A percentile compares a stretch with the other conserved stretches of the same genome.
Conservation (phyloP, 1,140 invertebrate genomes). For the Calliphora vicina region DNA sequence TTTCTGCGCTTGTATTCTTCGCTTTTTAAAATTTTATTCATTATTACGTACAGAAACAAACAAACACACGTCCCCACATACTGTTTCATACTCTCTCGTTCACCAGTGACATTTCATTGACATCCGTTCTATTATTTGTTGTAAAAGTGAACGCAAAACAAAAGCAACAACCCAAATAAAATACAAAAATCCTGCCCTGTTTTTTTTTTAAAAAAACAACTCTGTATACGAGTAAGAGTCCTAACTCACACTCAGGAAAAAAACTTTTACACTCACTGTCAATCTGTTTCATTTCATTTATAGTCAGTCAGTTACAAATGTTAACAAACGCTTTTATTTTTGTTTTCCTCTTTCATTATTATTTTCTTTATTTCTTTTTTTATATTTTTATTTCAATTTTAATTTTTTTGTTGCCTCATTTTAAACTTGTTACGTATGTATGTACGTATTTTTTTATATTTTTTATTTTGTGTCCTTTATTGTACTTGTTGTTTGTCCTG, state of each 20-base stretch:
- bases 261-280: neutral
- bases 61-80: neutral
- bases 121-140: slow-evolving; percentile 26
- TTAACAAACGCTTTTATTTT: slow-evolving; percentile 23
- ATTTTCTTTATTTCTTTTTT: neutral
- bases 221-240: neutral
- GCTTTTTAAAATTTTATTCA: slow-evolving; percentile 3
- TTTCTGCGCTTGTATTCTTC: neutral
- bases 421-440: neutral
- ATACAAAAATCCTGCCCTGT: neutral
- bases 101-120: slow-evolving; percentile 26
- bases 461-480: neutral
- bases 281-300: slow-evolving; percentile 35
- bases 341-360: neutral
- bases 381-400: too few species aligned
- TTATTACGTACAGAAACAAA: neutral
- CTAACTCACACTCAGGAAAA: neutral
- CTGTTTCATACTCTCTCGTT: too few species aligned
- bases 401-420: neutral
- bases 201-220: neutral
- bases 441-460: neutral
- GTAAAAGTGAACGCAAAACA: neutral
- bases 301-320: slow-evolving; percentile 28
- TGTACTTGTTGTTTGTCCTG: neutral
- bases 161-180: neutral